Evolutionary conservation across 2,797 vertebrate species (phyloP).

Genomic region (Diceros bicornis): DNA sequence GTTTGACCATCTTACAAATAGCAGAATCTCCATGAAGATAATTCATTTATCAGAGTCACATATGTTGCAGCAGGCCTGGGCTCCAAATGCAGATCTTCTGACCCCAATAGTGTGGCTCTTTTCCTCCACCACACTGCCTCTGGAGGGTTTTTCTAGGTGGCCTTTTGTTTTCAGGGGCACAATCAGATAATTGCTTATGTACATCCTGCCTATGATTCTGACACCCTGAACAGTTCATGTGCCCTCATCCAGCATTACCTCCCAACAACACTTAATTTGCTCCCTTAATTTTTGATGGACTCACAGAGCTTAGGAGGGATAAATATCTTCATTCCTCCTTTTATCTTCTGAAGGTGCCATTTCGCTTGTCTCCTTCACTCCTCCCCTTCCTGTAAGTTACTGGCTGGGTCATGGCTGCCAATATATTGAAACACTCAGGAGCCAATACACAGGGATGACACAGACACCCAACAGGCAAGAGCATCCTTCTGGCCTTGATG

Average conservation of each 20-base stretch:
- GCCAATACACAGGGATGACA: conserved; percentile 52
- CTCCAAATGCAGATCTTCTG: background rate
- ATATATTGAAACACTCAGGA: conserved; percentile 51
- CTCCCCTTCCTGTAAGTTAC: background rate
- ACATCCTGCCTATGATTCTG: background rate
- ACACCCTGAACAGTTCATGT: background rate
- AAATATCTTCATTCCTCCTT: conserved; percentile 37
- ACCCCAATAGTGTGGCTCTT: background rate
- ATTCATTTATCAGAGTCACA: background rate
- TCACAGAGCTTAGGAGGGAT: conserved; percentile 32
- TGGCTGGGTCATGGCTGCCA: background rate
- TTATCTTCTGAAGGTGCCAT: conserved; percentile 38
- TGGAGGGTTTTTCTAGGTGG: background rate
- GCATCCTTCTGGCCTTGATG: conserved; percentile 54
- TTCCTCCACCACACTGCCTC: background rate
- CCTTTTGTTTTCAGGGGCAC: background rate
- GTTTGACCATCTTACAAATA: background rate
- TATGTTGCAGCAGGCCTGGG: background rate
- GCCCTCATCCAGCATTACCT: background rate
- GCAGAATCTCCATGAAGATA: background rate
- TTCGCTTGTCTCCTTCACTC: background rate
- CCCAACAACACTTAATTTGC: background rate
- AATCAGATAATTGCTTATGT: background rate
- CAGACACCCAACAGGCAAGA: conserved; percentile 81
- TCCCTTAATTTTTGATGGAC: conserved; percentile 73